A percentile compares a stretch with the other conserved stretches of the same genome.
Evolutionary conservation across 2,113 vertebrate species (phyloP).

Genomic region (Rhizomys pruinosus): DNA sequence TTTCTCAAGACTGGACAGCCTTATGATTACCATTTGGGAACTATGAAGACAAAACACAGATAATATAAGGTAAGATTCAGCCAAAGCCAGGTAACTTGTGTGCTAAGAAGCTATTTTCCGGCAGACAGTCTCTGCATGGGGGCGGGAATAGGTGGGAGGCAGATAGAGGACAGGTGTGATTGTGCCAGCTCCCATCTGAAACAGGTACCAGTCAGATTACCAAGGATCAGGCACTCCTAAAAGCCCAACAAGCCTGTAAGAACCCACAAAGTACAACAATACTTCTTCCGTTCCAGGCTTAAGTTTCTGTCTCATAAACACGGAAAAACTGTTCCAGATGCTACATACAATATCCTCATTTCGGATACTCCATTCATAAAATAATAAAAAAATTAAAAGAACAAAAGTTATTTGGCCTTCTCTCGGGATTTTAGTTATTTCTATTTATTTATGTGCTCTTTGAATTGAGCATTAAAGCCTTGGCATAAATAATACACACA

Average conservation of each 20-base stretch:
- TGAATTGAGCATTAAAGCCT: constrained; percentile 12
- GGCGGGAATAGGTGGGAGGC: rapidly evolving
- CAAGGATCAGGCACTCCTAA: neutral
- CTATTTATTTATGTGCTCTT: neutral
- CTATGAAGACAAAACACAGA: constrained; percentile 19
- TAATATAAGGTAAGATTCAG: constrained; percentile 23
- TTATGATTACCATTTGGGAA: constrained; percentile 11
- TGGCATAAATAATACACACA: neutral
- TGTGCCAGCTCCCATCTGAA: neutral
- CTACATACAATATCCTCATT: neutral
- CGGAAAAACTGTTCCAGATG: neutral
- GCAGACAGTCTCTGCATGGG: neutral
- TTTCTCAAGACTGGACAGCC: neutral
- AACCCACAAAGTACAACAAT: neutral
- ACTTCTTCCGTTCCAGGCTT: neutral
- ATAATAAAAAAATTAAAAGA: neutral
- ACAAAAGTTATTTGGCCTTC: neutral
- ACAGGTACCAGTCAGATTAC: neutral
- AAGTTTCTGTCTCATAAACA: neutral
- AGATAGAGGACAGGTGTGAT: rapidly evolving
- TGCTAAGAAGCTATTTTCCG: neutral
- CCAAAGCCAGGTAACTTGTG: neutral
- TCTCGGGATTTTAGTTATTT: neutral
- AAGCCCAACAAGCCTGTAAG: neutral
- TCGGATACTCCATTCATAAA: neutral